Conservation (phyloP, 2,797 vertebrate genomes). For the Ambastaia sidthimunki region DNA sequence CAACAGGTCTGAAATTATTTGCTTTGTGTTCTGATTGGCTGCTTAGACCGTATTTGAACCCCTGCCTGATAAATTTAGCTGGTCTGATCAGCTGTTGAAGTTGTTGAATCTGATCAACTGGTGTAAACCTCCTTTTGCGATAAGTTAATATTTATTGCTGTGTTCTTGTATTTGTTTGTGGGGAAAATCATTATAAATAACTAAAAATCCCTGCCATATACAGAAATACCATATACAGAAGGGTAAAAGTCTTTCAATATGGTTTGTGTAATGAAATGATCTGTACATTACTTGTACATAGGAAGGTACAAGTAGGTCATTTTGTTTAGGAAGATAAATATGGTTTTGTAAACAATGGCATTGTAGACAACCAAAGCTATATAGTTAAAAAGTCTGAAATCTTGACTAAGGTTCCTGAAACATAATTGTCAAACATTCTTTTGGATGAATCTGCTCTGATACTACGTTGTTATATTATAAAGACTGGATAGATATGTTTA, state of each 20-base stretch:
- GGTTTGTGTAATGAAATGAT: constrained; percentile 6
- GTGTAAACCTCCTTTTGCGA: constrained; percentile 24
- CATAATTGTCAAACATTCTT: constrained; percentile 45
- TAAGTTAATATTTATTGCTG: constrained; percentile 51
- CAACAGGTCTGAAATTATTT: constrained; percentile 17
- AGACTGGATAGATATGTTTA: constrained; percentile 39
- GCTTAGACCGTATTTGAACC: neutral
- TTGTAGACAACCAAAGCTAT: constrained; percentile 32
- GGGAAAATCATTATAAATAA: constrained; percentile 59
- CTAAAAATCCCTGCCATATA: constrained; percentile 71
- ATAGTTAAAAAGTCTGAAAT: constrained; percentile 30
- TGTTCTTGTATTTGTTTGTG: constrained; percentile 55
- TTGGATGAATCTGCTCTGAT: constrained; percentile 14
- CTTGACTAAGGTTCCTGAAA: constrained; percentile 61
- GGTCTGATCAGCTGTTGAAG: constrained; percentile 19
- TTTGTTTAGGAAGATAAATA: constrained; percentile 19
- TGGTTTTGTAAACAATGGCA: constrained; percentile 53
- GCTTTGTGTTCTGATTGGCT: neutral
- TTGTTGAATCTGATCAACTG: neutral
- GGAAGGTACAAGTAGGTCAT: no score
- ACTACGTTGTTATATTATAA: constrained; percentile 28
- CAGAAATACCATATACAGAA: constrained; percentile 79
- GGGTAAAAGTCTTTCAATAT: constrained; percentile 67
- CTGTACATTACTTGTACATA: constrained; percentile 43
- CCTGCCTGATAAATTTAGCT: neutral